These are phyloP conservation scores for Anastrepha obliqua DNA, from an alignment of 1,140 invertebrate genomes.

Conservation along the genomic window DNA sequence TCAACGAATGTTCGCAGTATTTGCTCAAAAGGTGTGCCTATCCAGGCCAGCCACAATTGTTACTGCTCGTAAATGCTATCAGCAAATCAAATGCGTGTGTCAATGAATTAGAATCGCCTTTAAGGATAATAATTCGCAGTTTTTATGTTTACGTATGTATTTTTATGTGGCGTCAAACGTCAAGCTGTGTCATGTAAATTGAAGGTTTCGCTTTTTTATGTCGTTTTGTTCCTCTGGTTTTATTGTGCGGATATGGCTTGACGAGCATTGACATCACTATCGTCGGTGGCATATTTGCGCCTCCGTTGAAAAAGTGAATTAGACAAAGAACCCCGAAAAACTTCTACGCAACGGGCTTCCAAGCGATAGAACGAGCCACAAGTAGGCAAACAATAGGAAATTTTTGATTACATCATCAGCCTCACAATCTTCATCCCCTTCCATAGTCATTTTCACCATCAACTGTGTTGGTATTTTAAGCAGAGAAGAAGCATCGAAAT, in stretches of 20 bases:
- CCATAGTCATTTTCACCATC: neutral
- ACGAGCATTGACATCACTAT: slow-evolving; percentile 17
- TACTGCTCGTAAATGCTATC: slow-evolving; percentile 31
- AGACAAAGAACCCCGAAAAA: neutral
- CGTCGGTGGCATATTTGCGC: neutral
- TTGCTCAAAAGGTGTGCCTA: neutral
- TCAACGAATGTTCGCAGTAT: neutral
- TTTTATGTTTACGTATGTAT: slow-evolving; percentile 7
- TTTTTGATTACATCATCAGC: slow-evolving; percentile 25
- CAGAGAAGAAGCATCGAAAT: neutral
- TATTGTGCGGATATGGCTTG: slow-evolving; percentile 24
- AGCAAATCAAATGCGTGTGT: slow-evolving; percentile 43
- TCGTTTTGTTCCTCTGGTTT: slow-evolving; percentile 4
- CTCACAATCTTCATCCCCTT: neutral
- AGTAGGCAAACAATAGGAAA: neutral
- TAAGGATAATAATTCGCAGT: slow-evolving; percentile 42
- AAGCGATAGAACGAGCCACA: neutral
- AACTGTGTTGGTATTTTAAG: neutral
- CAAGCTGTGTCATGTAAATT: slow-evolving; percentile 45
- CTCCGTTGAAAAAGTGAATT: neutral
- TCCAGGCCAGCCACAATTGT: neutral
- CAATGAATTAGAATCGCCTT: slow-evolving; percentile 51
- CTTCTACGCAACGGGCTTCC: neutral
- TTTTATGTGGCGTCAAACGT: slow-evolving; percentile 46
- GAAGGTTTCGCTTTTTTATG: neutral